A percentile compares a stretch with the other conserved stretches of the same genome.
Evolutionary conservation across 2,113 vertebrate species (phyloP).

Genomic region (Austrofundulus limnaeus): DNA sequence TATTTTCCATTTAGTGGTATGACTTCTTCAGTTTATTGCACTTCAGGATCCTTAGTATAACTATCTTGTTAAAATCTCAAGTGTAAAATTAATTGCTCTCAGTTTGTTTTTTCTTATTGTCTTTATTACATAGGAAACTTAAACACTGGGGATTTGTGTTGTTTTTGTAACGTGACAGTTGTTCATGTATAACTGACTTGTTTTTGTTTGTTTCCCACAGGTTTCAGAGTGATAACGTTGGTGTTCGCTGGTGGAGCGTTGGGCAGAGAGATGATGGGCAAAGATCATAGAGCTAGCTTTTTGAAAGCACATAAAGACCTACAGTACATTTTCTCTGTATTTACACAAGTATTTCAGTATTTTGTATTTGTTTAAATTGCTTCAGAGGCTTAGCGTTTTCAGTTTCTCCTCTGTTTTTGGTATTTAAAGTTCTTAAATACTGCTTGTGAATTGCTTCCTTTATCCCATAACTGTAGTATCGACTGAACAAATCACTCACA

Average conservation of each 20-base stretch:
- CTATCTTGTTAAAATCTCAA: constrained; percentile 63
- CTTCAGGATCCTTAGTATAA: constrained; percentile 77
- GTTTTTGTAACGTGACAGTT: background rate
- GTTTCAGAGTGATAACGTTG: constrained; percentile 82
- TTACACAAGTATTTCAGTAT: constrained; percentile 52
- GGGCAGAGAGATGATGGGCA: constrained; percentile 61
- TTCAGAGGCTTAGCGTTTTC: constrained; percentile 22
- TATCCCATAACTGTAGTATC: constrained; percentile 27
- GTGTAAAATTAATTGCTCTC: constrained; percentile 63
- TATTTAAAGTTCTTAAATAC: constrained; percentile 40
- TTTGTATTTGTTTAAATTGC: constrained; percentile 48
- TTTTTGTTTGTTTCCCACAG: constrained; percentile 84
- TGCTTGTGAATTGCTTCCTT: constrained; percentile 43
- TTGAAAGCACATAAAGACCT: constrained; percentile 43
- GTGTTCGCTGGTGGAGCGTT: constrained; percentile 69
- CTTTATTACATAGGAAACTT: constrained; percentile 52
- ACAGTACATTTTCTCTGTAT: constrained; percentile 41
- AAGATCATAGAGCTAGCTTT: constrained; percentile 56
- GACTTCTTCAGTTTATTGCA: constrained; percentile 62
- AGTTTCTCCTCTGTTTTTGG: constrained; percentile 18
- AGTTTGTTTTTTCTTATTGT: constrained; percentile 28
- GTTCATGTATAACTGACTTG: constrained; percentile 59
- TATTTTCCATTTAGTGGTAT: constrained; percentile 63
- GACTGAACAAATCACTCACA: constrained; percentile 32
- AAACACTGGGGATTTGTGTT: constrained; percentile 71